These are phyloP conservation scores for Patagioenas fasciata DNA, from an alignment of 2,113 vertebrate species.

Conservation along the genomic window DNA sequence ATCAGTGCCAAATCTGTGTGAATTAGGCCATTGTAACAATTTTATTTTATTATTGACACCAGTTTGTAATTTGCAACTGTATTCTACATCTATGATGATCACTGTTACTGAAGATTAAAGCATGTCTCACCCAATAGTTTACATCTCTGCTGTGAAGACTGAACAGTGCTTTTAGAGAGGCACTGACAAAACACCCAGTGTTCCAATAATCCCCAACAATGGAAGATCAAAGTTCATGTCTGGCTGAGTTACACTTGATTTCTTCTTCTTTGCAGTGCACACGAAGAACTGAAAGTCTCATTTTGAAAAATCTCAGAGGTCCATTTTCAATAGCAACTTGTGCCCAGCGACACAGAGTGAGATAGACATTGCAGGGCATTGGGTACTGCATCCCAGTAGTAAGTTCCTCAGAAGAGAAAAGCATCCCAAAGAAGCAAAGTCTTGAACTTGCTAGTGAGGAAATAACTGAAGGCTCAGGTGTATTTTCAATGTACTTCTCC, in stretches of 20 bases:
- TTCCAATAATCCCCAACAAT: background rate
- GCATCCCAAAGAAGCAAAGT: background rate
- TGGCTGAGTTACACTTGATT: background rate
- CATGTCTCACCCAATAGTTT: background rate
- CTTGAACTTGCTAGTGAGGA: background rate
- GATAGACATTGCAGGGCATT: background rate
- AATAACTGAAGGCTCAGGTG: background rate
- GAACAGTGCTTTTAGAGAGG: background rate
- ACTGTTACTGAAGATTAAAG: background rate
- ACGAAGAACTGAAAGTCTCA: background rate
- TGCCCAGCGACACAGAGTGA: background rate
- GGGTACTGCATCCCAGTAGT: background rate
- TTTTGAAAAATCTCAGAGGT: background rate
- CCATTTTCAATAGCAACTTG: background rate
- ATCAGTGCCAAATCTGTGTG: background rate
- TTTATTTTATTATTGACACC: background rate
- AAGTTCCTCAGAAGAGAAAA: background rate
- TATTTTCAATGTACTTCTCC: background rate
- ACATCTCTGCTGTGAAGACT: background rate
- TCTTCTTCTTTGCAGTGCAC: background rate
- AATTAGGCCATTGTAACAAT: background rate
- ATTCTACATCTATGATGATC: background rate
- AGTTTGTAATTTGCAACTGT: background rate
- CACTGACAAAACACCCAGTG: background rate
- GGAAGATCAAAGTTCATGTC: background rate